phyloP scores from a whole-genome alignment of 2,113 vertebrate species.

The Copsychus sechellarum region DNA sequence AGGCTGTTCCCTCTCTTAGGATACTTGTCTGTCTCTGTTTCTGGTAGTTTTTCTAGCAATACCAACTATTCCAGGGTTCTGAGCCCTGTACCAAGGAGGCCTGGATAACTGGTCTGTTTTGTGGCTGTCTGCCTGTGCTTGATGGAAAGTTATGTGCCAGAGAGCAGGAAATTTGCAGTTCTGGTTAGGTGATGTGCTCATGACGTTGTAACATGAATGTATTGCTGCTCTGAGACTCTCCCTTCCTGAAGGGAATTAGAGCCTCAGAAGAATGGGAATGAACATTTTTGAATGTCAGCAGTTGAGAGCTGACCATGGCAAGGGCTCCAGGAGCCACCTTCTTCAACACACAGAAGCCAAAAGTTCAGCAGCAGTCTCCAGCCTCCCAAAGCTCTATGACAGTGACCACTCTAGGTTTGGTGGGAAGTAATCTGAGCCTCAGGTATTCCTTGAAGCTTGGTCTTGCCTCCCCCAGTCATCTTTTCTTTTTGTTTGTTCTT shows the following conservation, averaged over 20 bases:
- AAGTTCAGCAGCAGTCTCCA: not conserved
- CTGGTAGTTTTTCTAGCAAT: not conserved
- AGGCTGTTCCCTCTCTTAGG: not conserved
- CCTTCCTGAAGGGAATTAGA: not conserved
- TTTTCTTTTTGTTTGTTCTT: too few species aligned
- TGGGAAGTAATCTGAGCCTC: not conserved
- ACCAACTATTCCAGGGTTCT: not conserved
- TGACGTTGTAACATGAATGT: not conserved
- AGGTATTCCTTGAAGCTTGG: not conserved
- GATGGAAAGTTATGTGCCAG: not conserved
- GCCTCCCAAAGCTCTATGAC: not conserved
- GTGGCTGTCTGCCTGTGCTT: not conserved
- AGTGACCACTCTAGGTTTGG: not conserved
- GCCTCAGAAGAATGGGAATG: not conserved
- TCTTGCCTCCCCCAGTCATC: not conserved
- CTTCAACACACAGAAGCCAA: not conserved
- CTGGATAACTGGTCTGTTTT: not conserved
- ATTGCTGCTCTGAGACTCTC: not conserved
- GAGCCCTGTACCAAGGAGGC: not conserved
- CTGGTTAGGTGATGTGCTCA: not conserved
- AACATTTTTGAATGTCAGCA: not conserved
- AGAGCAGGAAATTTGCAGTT: not conserved
- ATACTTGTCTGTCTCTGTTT: not conserved
- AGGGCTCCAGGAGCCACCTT: not conserved
- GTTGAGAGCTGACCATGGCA: not conserved